Evolutionary conservation across 2,113 vertebrate species (phyloP).

Genomic region (Brachyhypopomus occidentalis): DNA sequence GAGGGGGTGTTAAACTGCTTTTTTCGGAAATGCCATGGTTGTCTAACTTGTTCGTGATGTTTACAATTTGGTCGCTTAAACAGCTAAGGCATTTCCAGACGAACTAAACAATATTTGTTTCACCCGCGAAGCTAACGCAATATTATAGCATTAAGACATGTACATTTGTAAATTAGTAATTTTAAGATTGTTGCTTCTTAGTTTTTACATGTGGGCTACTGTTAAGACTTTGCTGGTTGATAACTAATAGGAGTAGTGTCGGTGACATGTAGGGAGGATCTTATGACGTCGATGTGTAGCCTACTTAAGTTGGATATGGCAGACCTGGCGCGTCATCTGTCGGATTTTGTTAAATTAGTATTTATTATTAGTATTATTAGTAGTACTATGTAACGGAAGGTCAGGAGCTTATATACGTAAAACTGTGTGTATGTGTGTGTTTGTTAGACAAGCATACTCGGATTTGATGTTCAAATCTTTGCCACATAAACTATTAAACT

Average conservation of each 20-base stretch:
- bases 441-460: not conserved
- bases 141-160: too few species aligned
- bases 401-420: not conserved
- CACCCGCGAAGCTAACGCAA: too few species aligned
- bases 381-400: too few species aligned
- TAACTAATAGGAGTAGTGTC: too few species aligned
- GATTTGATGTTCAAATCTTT: not conserved
- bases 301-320: not conserved
- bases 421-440: not conserved
- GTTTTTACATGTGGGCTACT: too few species aligned
- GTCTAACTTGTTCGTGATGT: not conserved
- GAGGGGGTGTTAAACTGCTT: not conserved
- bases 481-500: not conserved
- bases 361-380: not conserved
- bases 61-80: conserved; percentile 1
- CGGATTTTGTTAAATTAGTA: not conserved
- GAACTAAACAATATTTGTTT: not conserved
- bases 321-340: not conserved
- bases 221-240: too few species aligned
- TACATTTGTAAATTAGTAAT: too few species aligned
- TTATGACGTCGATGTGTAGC: not conserved
- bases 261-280: not conserved
- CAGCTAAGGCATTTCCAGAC: not conserved
- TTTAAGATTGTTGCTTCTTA: too few species aligned
- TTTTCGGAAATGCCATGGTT: conserved; percentile 23